Evolutionary conservation across 1,140 invertebrate species (phyloP), one percentile per base, ranked within the genome.

Genomic region (Scaptomyza pallida): DNA sequence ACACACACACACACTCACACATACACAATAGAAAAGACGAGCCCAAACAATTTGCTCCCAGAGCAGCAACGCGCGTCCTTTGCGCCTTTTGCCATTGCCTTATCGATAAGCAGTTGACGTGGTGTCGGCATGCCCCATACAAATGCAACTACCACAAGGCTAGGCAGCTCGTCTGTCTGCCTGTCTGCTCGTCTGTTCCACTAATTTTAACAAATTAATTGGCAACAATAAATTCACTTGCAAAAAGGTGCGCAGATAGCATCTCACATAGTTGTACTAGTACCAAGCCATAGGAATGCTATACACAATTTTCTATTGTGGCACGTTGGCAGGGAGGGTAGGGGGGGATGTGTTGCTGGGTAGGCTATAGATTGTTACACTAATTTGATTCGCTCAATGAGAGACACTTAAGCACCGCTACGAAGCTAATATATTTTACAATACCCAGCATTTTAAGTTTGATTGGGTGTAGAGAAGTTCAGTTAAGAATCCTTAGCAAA

Each of bases 171-270:
- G 43, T 12, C 55, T 43, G 70, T 37, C 50, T 44, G 6, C 26
- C 9, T 8, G 8, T 60, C 67, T 52, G 78, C 74, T 12, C 33
- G 12, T 37, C 57, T 75, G 60, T 75, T 78, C 81, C 57, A 81
- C 78, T 86, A 88, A 88, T 88, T 88, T 88, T 88, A 88, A 88
- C 82, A 88, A 88, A 88, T 88, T 88, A 88, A 88, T 88, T 88
- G 82, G 82, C 78, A 88, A 88, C 82, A 88, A 88, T 88, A 88
- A 88, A 88, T 88, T 88, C 51, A 54, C 62, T 88, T 67, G 81
- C 76, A 72, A 86, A 85, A 81, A 85, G 81, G 81, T 86, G 81
- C 63, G 50, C 73, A 61, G 81, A 85, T 85, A 86, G 67, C 50
- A 86, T 86, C 81, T 51, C 54, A 44, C 54, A 51, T 52, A 37